A percentile compares a stretch with the other conserved stretches of the same genome.
Conservation (phyloP, 2,888 invertebrate species). For the Branchipolynoe longqiensis region DNA sequence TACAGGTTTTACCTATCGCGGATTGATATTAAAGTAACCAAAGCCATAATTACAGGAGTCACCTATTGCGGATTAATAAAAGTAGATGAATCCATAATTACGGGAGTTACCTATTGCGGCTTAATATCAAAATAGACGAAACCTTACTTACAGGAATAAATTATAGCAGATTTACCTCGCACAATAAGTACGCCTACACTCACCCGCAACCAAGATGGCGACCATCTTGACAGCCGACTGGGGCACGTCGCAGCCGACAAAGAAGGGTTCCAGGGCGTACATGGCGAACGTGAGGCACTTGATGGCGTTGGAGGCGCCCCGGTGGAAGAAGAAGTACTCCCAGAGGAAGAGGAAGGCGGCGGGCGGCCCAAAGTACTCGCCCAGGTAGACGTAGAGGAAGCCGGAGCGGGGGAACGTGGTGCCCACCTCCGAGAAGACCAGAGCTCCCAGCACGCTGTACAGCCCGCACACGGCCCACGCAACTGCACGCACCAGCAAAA, state of each 20-base stretch:
- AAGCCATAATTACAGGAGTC: too few relatives aligned
- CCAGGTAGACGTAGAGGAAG: conserved; percentile 21
- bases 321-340: conserved; percentile 1
- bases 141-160: too few relatives aligned
- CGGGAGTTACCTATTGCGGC: too few relatives aligned
- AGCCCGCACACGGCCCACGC: conserved; percentile 35
- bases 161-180: too few relatives aligned
- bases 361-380: not conserved
- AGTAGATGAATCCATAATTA: too few relatives aligned
- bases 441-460: not conserved
- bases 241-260: conserved; percentile 1
- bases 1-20: too few relatives aligned
- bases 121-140: too few relatives aligned
- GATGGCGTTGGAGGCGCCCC: conserved; percentile 18
- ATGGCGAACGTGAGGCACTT: conserved; percentile 52
- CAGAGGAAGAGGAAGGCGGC: conserved; percentile 16
- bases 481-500: too few relatives aligned
- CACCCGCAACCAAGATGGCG: conserved; percentile 6
- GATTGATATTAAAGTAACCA: too few relatives aligned
- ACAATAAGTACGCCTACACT: too few relatives aligned
- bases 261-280: conserved; percentile 39
- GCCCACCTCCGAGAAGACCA: conserved; percentile 40
- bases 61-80: too few relatives aligned
- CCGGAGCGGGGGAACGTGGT: conserved; percentile 49
- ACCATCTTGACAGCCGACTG: not conserved